These are phyloP conservation scores for Euphydryas editha DNA, from an alignment of 2,888 invertebrate genomes.

Conservation along the genomic window DNA sequence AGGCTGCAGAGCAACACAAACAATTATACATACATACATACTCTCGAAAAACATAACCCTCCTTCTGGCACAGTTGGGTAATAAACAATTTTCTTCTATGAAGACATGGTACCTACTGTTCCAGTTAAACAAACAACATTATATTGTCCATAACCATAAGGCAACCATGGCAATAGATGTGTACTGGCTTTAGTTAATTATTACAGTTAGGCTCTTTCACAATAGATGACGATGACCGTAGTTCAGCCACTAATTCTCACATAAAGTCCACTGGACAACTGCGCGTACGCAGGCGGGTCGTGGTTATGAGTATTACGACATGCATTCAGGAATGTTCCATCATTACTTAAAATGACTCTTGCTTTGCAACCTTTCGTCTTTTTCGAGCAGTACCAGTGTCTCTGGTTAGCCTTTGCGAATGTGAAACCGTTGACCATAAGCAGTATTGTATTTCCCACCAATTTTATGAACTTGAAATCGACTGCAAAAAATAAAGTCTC, in stretches of 20 bases:
- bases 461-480: conserved; percentile 34
- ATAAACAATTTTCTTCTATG: no score
- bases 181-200: no score
- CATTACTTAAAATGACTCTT: conserved; percentile 45
- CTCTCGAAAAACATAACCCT: no score
- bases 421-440: conserved; percentile 49
- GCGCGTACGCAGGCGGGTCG: conserved; percentile 50
- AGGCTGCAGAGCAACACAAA: no score
- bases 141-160: no score
- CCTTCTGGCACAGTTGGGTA: no score
- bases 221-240: neutral
- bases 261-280: conserved; percentile 44
- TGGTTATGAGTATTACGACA: conserved; percentile 46
- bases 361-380: conserved; percentile 54
- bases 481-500: neutral
- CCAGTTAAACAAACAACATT: no score
- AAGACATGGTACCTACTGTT: no score
- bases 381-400: conserved; percentile 55
- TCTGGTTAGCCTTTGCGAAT: conserved; percentile 46
- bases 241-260: conserved; percentile 44
- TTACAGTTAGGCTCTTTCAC: no score
- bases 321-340: conserved; percentile 40
- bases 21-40: no score
- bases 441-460: conserved; percentile 34
- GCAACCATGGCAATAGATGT: no score